Percentiles rank a stretch among this genome's conserved stretches.
Conservation (phyloP, 2,113 vertebrate genomes). For the Alaudala cheleensis region DNA sequence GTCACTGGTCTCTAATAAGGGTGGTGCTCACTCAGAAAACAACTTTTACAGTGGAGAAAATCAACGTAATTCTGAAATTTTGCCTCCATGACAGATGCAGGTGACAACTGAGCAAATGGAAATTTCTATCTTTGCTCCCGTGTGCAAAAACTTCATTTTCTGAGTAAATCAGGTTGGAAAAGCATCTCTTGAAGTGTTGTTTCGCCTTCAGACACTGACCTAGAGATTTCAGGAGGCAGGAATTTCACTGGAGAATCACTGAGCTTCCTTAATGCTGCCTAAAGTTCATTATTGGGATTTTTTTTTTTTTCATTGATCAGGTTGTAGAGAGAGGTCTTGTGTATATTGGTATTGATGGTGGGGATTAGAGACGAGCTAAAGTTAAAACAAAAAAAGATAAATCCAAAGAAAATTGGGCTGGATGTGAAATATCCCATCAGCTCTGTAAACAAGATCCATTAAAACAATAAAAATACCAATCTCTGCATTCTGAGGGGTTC, state of each 20-base stretch:
- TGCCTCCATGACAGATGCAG: background rate
- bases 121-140: background rate
- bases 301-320: background rate
- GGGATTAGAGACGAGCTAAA: background rate
- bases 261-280: background rate
- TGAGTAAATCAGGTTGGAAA: background rate
- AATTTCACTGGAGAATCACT: background rate
- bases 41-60: background rate
- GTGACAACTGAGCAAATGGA: background rate
- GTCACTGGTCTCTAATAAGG: background rate
- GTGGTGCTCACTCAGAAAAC: fast-evolving
- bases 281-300: background rate
- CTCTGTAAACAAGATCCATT: slow-evolving; percentile 16
- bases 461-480: slow-evolving; percentile 21
- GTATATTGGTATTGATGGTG: background rate
- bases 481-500: background rate
- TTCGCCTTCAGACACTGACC: background rate
- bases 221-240: background rate
- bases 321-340: background rate
- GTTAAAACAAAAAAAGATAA: background rate
- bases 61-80: background rate
- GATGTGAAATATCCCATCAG: slow-evolving; percentile 6
- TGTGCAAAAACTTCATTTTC: background rate
- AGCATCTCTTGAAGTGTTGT: background rate
- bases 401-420: background rate